Conservation (phyloP, 2,113 vertebrate species). For the Pelusios castaneus region DNA sequence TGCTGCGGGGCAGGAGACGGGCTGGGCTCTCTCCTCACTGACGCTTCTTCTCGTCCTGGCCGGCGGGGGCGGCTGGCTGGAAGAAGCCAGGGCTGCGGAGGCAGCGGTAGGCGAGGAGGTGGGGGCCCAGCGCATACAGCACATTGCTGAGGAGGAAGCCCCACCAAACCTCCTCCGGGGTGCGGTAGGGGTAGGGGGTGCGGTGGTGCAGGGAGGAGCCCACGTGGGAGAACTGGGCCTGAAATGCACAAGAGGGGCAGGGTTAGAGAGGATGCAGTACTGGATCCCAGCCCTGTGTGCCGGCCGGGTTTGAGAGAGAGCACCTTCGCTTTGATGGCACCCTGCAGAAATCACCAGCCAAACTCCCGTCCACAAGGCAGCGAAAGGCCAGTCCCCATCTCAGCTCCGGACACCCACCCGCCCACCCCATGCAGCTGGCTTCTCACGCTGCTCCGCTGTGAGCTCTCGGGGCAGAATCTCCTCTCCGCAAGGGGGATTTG, state of each 20-base stretch:
- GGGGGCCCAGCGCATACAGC: conserved; percentile 76
- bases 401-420: neutral
- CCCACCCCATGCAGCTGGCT: neutral
- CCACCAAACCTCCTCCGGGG: conserved; percentile 78
- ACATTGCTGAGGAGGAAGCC: conserved; percentile 79
- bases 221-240: conserved; percentile 90
- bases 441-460: neutral
- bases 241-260: neutral
- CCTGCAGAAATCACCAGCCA: neutral
- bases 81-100: conserved; percentile 82
- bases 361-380: neutral
- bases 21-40: conserved; percentile 65
- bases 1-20: accelerated
- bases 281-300: neutral
- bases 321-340: neutral
- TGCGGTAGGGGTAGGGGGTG: conserved; percentile 85
- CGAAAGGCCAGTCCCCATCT: neutral
- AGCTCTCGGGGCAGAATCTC: no score
- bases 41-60: conserved; percentile 68
- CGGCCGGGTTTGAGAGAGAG: neutral
- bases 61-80: conserved; percentile 25
- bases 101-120: conserved; percentile 84
- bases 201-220: conserved; percentile 85
- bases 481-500: no score
- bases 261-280: neutral